phyloP scores from a whole-genome alignment of 2,797 vertebrate species.

The Furcifer pardalis region DNA sequence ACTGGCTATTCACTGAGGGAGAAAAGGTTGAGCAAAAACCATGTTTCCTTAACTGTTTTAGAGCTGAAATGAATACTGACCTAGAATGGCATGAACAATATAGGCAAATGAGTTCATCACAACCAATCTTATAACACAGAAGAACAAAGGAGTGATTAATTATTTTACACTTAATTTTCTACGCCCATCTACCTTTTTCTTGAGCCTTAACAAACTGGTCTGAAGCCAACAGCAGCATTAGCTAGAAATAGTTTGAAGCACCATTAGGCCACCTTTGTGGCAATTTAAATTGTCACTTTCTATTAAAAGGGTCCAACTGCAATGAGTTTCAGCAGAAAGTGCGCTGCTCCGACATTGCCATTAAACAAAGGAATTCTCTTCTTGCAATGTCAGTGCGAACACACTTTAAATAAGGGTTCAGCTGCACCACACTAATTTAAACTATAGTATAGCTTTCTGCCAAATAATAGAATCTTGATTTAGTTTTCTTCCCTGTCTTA shows the following conservation, averaged over 20 bases:
- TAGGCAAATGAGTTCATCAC: slow-evolving; percentile 58
- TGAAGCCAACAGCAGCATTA: slow-evolving; percentile 75
- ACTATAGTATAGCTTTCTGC: slow-evolving; percentile 82
- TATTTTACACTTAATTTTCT: slow-evolving; percentile 70
- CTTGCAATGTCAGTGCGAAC: slow-evolving; percentile 77
- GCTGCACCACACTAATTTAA: slow-evolving; percentile 79
- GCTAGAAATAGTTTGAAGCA: slow-evolving; percentile 77
- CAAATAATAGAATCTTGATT: slow-evolving; percentile 75
- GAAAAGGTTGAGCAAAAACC: neutral
- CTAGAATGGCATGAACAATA: slow-evolving; percentile 11
- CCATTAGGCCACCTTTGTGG: slow-evolving; percentile 71
- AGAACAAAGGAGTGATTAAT: slow-evolving; percentile 71
- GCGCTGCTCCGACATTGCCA: slow-evolving; percentile 74
- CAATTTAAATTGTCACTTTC: slow-evolving; percentile 82
- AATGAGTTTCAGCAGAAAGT: slow-evolving; percentile 77
- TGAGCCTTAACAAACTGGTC: slow-evolving; percentile 76
- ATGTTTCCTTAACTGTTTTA: neutral
- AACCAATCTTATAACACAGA: slow-evolving; percentile 65
- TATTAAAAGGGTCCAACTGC: slow-evolving; percentile 83
- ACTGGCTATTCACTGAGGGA: neutral
- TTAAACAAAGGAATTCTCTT: slow-evolving; percentile 77
- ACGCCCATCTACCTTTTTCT: slow-evolving; percentile 68
- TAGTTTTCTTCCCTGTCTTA: slow-evolving; percentile 41
- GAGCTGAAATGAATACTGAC: slow-evolving; percentile 1
- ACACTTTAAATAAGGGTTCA: slow-evolving; percentile 79